phyloP scores from a whole-genome alignment of 64 coral and sea anemone genomes.

The Actinia tenebrosa region DNA sequence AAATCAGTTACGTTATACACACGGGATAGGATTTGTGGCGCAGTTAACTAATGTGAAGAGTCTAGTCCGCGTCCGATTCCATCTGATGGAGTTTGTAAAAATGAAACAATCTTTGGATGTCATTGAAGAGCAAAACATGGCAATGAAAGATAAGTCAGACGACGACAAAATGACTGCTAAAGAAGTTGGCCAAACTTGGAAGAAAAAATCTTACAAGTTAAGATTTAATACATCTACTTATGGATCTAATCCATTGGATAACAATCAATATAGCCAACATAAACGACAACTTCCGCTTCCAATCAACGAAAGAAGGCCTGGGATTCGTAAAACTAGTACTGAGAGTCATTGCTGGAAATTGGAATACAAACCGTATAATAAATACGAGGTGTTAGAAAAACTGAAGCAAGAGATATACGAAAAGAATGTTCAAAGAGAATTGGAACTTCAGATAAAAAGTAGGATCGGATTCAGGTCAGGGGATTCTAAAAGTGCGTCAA shows the following conservation, averaged over 20 bases:
- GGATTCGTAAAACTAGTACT: neutral
- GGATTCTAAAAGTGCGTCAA: neutral
- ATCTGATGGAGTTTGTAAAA: neutral
- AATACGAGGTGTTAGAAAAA: neutral
- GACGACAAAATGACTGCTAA: neutral
- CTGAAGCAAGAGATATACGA: conserved; percentile 4
- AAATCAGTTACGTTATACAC: neutral
- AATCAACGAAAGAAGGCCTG: neutral
- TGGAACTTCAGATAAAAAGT: neutral
- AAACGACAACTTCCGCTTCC: neutral
- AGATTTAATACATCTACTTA: neutral
- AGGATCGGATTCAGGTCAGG: neutral
- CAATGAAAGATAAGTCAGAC: neutral
- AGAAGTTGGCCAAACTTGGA: neutral
- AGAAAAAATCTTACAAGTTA: neutral
- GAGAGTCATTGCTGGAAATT: neutral
- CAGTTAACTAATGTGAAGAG: neutral
- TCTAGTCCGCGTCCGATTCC: neutral
- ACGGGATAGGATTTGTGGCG: neutral
- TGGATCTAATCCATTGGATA: neutral
- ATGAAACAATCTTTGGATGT: neutral
- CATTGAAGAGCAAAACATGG: neutral
- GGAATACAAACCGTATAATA: neutral
- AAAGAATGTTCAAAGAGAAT: conserved; percentile 1
- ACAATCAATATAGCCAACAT: neutral